Percentiles rank a stretch among this genome's conserved stretches.
These are phyloP conservation scores for Tringa solitaria DNA, from an alignment of 2,113 vertebrate genomes.

Conservation along the genomic window DNA sequence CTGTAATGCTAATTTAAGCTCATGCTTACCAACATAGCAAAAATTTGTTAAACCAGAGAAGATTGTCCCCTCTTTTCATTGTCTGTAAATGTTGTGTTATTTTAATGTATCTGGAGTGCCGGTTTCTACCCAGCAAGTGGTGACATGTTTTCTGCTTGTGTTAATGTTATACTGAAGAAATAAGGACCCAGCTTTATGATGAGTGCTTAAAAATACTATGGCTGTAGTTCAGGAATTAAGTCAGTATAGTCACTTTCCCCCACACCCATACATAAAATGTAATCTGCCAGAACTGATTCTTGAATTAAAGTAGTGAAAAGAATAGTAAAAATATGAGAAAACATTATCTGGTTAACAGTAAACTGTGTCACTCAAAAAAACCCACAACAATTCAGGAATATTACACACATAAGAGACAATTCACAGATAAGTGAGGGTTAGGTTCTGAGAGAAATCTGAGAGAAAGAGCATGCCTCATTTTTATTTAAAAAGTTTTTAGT, in stretches of 20 bases:
- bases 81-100: neutral
- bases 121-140: neutral
- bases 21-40: neutral
- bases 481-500: neutral
- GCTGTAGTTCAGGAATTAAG: neutral
- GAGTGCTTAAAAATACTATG: neutral
- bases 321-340: neutral
- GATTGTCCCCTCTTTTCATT: neutral
- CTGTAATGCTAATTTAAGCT: neutral
- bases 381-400: neutral
- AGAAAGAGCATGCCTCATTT: neutral
- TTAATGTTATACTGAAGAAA: neutral
- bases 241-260: neutral
- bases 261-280: no score
- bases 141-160: neutral
- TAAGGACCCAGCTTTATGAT: neutral
- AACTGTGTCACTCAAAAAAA: neutral
- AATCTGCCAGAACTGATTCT: neutral
- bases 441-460: rapidly evolving
- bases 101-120: neutral
- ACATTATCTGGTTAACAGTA: neutral
- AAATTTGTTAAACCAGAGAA: neutral
- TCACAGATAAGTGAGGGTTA: neutral
- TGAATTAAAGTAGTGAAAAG: neutral
- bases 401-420: neutral